Percentiles rank a stretch among this genome's conserved stretches.
Conservation (phyloP, 2,888 invertebrate genomes). For the Tenthredo notha region DNA sequence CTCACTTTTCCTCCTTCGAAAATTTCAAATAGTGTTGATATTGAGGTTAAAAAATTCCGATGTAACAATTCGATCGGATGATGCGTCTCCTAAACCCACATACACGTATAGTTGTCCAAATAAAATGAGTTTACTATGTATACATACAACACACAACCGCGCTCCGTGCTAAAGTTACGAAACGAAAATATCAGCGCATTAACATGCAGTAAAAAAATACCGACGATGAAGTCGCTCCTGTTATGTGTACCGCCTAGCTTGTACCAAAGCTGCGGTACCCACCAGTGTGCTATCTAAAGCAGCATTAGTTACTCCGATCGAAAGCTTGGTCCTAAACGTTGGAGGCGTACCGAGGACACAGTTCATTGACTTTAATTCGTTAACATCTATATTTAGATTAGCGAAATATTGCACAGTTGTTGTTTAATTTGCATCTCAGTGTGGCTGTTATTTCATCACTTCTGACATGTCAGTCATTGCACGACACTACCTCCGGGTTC, state of each 20-base stretch:
- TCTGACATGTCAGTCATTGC: background rate
- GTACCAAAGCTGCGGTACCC: background rate
- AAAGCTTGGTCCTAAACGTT: background rate
- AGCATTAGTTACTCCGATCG: background rate
- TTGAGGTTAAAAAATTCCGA: background rate
- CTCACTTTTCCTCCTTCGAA: background rate
- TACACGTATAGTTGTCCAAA: background rate
- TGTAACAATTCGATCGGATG: background rate
- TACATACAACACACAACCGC: background rate
- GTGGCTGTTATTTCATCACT: background rate
- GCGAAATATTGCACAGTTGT: background rate
- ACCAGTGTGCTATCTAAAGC: background rate
- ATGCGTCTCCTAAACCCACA: background rate
- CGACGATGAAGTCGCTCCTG: background rate
- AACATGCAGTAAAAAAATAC: background rate
- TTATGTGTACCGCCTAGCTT: background rate
- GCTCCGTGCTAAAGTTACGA: background rate
- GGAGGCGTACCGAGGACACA: background rate
- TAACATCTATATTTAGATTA: background rate
- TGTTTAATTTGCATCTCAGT: background rate
- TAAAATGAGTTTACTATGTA: background rate
- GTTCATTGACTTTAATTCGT: constrained; percentile 8
- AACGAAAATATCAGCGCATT: background rate
- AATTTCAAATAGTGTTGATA: background rate
- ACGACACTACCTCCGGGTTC: background rate